Base-by-base conservation (phyloP, 2,888 invertebrate species). In the Oligia strigilis region DNA sequence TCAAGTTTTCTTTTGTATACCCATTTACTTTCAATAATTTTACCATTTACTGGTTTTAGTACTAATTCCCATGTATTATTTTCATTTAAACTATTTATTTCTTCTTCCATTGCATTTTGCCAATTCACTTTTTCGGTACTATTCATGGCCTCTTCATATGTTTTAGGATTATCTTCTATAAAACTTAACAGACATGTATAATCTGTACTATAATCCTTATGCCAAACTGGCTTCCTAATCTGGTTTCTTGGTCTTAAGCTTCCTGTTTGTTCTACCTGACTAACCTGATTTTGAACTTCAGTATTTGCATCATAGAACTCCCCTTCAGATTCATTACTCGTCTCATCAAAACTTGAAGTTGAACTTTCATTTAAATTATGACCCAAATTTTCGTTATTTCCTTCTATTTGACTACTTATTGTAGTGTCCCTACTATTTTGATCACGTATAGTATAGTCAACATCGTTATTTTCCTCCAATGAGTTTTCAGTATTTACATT, bases 11-110 rank as follows among this genome's bases (percentile, higher is more conserved):
- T 71, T 49, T 58, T 71, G 23, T 23, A 71, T 14, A 71, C 71
- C 71, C 71, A 71, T 71, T 71, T 71, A 4, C 70, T 70, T 70
- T 70, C 70, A 70, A 70, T 70, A 36, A 70, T 36, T 70, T 70
- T 70, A 70, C 70, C 19, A 70, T 70, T 19, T 70, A 52, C 69
- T 49, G 69, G 49, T 70, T 70, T 70, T 64, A 29, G 11, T n/a
- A 52, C 69, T 29, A 70, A 70, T 11, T 70, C 69, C 69, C 65
- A 65, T 65, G 66, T 66, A 23, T 65, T 19, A 5, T 66, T 43
- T 43, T 66, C 11, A 66, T 66, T 43, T 66, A 66, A 23, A 66
- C 66, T 66, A 43, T 43, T 43, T 66, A 43, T 43, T 5, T 66
- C 66, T 23, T 70, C 36, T 3, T 55, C 36, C 49, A 70, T 70